These are phyloP conservation scores for Tychaedon coryphoeus DNA, from an alignment of 2,113 vertebrate species.

Conservation along the genomic window DNA sequence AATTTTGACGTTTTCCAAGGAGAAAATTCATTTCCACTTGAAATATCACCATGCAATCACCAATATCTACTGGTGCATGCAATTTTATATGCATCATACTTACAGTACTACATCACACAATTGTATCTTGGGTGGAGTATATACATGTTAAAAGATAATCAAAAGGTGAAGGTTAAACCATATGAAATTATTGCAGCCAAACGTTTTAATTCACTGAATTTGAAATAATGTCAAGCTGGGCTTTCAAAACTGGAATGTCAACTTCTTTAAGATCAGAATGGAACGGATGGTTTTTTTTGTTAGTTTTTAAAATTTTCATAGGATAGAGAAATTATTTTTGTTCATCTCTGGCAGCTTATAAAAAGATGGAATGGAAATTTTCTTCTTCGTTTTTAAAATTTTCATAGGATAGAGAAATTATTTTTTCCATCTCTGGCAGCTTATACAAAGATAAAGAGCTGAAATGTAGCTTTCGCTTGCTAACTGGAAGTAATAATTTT, in stretches of 20 bases:
- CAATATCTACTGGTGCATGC: not conserved
- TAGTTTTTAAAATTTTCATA: not conserved
- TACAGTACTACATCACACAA: not conserved
- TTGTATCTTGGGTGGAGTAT: not conserved
- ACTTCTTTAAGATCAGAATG: not conserved
- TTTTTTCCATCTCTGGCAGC: not conserved
- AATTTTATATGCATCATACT: not conserved
- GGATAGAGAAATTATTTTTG: not conserved
- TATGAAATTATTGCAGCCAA: not conserved
- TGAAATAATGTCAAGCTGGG: not conserved
- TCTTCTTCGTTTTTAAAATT: not conserved
- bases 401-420: not conserved
- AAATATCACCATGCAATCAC: not conserved
- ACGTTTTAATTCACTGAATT: not conserved
- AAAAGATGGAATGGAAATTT: not conserved
- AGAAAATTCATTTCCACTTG: not conserved
- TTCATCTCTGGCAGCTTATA: not conserved
- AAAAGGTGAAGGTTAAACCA: not conserved
- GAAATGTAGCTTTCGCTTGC: not conserved
- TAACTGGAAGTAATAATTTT: not conserved
- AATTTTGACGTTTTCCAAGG: not conserved
- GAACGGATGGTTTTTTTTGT: not conserved
- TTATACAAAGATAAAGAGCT: not conserved
- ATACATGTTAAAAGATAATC: not conserved
- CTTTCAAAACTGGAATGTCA: not conserved